Evolutionary conservation across 2,113 vertebrate genomes (phyloP), one percentile per base, ranked within the genome.

Genomic region (Bufo gargarizans): DNA sequence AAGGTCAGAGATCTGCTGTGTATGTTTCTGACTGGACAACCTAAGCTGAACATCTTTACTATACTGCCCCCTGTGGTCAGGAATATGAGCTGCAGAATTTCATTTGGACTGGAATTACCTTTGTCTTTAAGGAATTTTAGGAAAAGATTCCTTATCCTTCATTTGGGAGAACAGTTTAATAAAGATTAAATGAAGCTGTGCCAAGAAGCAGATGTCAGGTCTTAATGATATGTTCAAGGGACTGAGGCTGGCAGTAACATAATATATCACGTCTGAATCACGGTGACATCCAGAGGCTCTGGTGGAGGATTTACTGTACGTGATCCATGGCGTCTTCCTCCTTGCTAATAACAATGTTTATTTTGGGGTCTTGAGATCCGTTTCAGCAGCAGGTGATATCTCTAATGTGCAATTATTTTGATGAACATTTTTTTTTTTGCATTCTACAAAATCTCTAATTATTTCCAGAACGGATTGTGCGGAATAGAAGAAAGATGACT

Each of bases 171-270:
- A 63, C 47, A 59, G 20, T 71, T 83, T 88, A 88, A 88, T 88
- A 80, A 88, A 83, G 86, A 88, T 88, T 76, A 88, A 88, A 83
- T 74, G 71, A 88, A 58, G 65, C 71, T 19, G 13, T 83, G 78
- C 56, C 81, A 83, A 14, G 80, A 77, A 88, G 47, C 87, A 88
- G 87, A 88, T 88, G 87, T 74, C 49, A 65, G 87, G 58, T 77
- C 87, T 77, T 77, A 82, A 88, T 83, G 58, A 76, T 80, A 88
- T 77, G 87, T 88, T 83, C 80, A 84, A 77, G 58, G 80, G 80
- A 84, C 67, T 67, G 71, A 59, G 13, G 63, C 71, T 77, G 47
- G 11, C 20, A 58, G 82, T 88, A 77, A 83, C 20, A 67, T 74
- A 83, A 77, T 88, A 53, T 55, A 88, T 88, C 80, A 88, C 33